These are phyloP conservation scores for Phataginus tetradactyla DNA, from an alignment of 2,797 vertebrate genomes.

Conservation along the genomic window DNA sequence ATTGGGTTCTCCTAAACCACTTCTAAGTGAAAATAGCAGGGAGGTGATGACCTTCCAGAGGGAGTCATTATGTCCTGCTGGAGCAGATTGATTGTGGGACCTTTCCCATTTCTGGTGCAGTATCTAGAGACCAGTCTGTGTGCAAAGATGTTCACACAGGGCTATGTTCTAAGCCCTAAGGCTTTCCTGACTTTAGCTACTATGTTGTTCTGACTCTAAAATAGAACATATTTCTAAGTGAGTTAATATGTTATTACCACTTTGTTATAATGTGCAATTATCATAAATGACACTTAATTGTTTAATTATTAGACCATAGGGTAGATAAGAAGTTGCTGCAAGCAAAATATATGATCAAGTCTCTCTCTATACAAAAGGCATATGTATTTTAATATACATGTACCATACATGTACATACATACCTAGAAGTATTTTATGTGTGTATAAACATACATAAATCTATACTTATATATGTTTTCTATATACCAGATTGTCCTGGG, in stretches of 20 bases:
- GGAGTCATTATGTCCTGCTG: background rate
- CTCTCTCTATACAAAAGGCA: background rate
- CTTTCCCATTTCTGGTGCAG: background rate
- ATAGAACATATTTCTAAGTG: slow-evolving; percentile 69
- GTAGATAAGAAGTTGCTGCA: slow-evolving; percentile 44
- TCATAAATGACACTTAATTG: slow-evolving; percentile 67
- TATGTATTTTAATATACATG: background rate
- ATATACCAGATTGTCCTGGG: background rate
- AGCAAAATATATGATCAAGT: slow-evolving; percentile 54
- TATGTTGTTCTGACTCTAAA: slow-evolving; percentile 58
- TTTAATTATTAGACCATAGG: slow-evolving; percentile 68
- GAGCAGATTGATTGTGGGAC: background rate
- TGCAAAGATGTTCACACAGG: background rate
- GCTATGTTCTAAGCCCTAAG: background rate
- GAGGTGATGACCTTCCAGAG: background rate
- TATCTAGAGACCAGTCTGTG: background rate
- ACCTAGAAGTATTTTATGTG: background rate
- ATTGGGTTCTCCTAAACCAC: background rate
- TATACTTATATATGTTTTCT: background rate
- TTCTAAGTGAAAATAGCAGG: background rate
- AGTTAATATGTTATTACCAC: slow-evolving; percentile 64
- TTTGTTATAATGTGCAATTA: slow-evolving; percentile 72
- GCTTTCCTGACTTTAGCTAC: slow-evolving; percentile 36
- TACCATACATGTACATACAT: background rate
- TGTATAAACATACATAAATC: background rate